These are phyloP conservation scores for Drosophila quadrilineata DNA, from an alignment of 1,140 invertebrate species.

Conservation along the genomic window DNA sequence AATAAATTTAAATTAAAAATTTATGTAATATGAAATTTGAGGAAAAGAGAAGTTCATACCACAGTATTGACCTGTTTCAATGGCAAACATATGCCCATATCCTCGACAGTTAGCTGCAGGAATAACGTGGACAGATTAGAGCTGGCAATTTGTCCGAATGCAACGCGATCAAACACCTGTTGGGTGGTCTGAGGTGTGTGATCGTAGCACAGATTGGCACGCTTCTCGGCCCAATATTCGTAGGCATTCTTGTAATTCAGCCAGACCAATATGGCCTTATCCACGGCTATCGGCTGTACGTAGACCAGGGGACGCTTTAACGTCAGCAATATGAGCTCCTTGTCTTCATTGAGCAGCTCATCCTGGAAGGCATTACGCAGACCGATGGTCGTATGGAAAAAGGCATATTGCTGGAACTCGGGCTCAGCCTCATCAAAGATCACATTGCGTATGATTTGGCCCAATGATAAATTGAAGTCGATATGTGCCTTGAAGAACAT, in stretches of 20 bases:
- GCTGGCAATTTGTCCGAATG: constrained; percentile 88
- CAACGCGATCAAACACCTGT: constrained; percentile 87
- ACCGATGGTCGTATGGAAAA: constrained; percentile 96
- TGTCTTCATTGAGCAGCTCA: constrained; percentile 95
- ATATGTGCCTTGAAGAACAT: constrained; percentile 97
- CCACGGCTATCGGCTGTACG: constrained; percentile 96
- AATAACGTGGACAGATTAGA: constrained; percentile 94
- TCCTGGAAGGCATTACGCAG: constrained; percentile 93
- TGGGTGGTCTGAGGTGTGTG: constrained; percentile 85
- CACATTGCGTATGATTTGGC: constrained; percentile 95
- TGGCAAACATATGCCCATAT: constrained; percentile 98
- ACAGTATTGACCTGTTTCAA: constrained; percentile 88
- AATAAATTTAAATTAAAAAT: too few relatives aligned
- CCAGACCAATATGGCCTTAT: constrained; percentile 98
- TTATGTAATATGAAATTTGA: too few relatives aligned
- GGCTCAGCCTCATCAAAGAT: constrained; percentile 98
- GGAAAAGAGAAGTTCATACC: constrained; percentile 33
- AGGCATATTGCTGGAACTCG: constrained; percentile 98
- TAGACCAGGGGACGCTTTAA: constrained; percentile 95
- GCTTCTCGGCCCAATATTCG: constrained; percentile 98
- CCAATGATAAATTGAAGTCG: constrained; percentile 96
- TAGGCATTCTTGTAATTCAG: constrained; percentile 99
- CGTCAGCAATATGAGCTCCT: constrained; percentile 96
- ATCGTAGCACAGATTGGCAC: constrained; percentile 93
- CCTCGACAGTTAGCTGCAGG: constrained; percentile 96